These are phyloP conservation scores for Cottoperca gobio DNA, from an alignment of 2,797 vertebrate species.

Conservation along the genomic window DNA sequence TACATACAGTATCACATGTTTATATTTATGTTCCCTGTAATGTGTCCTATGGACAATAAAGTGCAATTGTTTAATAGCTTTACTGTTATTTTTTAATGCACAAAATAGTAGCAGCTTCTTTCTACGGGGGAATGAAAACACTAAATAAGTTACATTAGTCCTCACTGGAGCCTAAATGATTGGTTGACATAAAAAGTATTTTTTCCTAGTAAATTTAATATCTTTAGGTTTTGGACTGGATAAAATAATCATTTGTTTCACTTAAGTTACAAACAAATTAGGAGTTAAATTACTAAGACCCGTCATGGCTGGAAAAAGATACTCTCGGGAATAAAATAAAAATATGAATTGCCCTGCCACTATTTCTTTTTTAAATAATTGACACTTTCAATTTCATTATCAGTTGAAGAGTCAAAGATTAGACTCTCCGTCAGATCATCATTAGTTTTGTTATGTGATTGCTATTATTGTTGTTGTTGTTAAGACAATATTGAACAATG, in stretches of 20 bases:
- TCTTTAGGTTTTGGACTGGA: background rate
- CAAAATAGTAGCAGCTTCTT: background rate
- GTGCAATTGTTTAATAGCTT: background rate
- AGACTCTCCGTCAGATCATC: background rate
- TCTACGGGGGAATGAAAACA: background rate
- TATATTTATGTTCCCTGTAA: background rate
- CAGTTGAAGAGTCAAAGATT: background rate
- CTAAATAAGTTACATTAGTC: background rate
- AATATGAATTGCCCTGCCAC: background rate
- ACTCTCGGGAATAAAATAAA: background rate
- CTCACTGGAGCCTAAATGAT: background rate
- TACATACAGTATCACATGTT: background rate
- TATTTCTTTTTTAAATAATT: background rate
- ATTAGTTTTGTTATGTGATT: slow-evolving; percentile 23
- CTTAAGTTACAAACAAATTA: slow-evolving; percentile 9
- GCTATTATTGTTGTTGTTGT: slow-evolving; percentile 25
- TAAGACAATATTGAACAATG: slow-evolving; percentile 30
- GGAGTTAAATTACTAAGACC: background rate
- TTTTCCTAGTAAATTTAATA: background rate
- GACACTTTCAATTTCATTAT: slow-evolving; percentile 7
- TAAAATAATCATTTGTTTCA: background rate
- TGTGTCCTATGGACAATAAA: background rate
- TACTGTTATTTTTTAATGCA: background rate
- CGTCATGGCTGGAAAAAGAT: background rate
- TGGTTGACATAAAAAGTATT: background rate